Evolutionary conservation across 1,140 invertebrate species (phyloP), one percentile per base, ranked within the genome.

Genomic region (Belonocnema kinseyi): DNA sequence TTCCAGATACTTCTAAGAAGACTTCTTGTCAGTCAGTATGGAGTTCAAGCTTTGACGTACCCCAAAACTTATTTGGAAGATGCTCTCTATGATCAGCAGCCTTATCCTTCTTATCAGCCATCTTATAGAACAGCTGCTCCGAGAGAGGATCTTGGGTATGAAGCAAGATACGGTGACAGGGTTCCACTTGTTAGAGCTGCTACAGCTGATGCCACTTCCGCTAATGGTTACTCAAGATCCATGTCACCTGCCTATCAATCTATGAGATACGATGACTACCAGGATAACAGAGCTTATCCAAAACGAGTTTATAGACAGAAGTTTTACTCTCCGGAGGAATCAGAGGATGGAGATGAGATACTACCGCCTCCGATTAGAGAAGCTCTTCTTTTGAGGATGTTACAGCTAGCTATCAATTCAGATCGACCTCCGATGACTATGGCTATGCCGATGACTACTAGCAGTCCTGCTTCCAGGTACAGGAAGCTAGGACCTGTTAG

Each of bases 341-440:
- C 75, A 1, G 89, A 91, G 1, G 90, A 91, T 0, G 85, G 77
- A 1, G 89, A 92, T n/a, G 94, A 95, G 80, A 94, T 93, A 80
- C 81, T 95, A 16, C 95, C 94, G 12, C 90, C 93, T 0, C 93
- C 94, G 46, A 93, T 95, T 11, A 88, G 94, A 53, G 95, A 95
- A 87, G 94, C 94, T 79, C 85, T 95, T 19, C 82, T 95, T 7
- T 81, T 95, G 71, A 93, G 94, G 81, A 95, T 95, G 94, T 85
- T 95, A 5, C 93, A 95, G 80, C 82, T 95, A 19, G 94, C 94
- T 0, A 95, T 95, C 72, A 94, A 94, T 83, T 92, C 93, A 2
- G 93, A 94, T 80, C 92, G 92, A 58, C 92, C 93, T 50, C 83
- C 92, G 6, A 85, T 91, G 76, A 73, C 86, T 14, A 85, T 83